Percentiles rank a stretch among this genome's conserved stretches.
These are phyloP conservation scores for Tursiops truncatus DNA, from an alignment of 2,113 vertebrate species.

Conservation along the genomic window DNA sequence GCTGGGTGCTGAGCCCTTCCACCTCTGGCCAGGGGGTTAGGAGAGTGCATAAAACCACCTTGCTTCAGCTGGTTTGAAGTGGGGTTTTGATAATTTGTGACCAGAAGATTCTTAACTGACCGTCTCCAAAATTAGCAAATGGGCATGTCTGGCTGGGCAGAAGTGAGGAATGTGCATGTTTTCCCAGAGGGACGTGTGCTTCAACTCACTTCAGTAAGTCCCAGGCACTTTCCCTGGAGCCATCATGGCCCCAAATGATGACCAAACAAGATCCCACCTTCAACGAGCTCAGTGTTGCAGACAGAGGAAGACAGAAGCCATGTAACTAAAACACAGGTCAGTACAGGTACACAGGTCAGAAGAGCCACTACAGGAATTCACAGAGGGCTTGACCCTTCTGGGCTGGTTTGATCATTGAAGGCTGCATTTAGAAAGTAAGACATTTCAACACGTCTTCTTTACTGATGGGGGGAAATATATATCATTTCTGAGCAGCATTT, in stretches of 20 bases:
- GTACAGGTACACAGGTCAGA: not conserved
- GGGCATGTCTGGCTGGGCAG: not conserved
- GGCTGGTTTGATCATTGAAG: not conserved
- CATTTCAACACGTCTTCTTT: not conserved
- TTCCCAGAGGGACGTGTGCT: not conserved
- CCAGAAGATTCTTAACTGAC: not conserved
- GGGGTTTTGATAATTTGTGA: not conserved
- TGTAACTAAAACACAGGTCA: rapidly evolving
- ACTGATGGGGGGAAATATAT: rapidly evolving
- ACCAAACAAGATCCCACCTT: not conserved
- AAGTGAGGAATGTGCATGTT: rapidly evolving
- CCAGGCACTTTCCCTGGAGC: not conserved
- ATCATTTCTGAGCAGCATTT: not conserved
- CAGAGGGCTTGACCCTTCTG: not conserved
- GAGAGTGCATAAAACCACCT: no score
- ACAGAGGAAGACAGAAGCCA: not conserved
- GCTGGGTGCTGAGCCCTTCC: rapidly evolving
- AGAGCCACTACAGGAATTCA: not conserved
- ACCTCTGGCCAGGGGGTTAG: not conserved
- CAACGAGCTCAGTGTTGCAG: rapidly evolving
- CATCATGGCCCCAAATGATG: rapidly evolving
- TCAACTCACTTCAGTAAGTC: not conserved
- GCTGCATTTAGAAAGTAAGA: not conserved
- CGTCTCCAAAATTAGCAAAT: not conserved
- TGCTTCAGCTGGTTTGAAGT: no score